These are phyloP conservation scores for Ginglymostoma cirratum DNA, from an alignment of 2,113 vertebrate genomes.

Conservation along the genomic window DNA sequence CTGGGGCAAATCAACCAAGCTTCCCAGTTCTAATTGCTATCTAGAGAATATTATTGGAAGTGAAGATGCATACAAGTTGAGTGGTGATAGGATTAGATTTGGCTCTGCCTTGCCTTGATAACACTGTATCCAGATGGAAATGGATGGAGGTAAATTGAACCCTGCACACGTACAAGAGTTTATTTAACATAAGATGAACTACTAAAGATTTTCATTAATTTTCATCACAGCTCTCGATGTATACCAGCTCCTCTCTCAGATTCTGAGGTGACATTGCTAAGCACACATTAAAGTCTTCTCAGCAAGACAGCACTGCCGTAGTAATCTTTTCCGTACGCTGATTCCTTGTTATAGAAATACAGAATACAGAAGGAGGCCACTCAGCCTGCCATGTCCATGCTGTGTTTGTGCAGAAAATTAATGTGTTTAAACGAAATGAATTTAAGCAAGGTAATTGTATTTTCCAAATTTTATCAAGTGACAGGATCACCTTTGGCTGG, in stretches of 20 bases:
- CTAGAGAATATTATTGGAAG: background rate
- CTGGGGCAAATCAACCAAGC: background rate
- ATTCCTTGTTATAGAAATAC: background rate
- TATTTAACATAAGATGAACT: background rate
- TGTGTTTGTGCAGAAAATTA: too few species aligned
- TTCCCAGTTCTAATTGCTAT: background rate
- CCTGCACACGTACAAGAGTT: constrained; percentile 38
- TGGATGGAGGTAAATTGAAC: constrained; percentile 38
- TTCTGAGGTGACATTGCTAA: background rate
- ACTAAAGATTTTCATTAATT: background rate
- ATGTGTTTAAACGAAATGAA: background rate
- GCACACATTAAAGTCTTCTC: background rate
- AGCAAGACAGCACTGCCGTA: background rate
- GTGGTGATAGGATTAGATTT: background rate
- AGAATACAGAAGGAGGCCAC: background rate
- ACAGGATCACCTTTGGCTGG: background rate
- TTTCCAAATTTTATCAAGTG: background rate
- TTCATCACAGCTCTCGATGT: background rate
- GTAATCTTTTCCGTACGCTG: background rate
- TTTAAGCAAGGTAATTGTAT: background rate
- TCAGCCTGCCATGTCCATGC: background rate
- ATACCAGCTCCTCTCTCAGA: background rate
- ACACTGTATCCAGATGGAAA: constrained; percentile 38
- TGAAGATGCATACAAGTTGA: background rate
- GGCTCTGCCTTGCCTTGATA: background rate